Base-by-base conservation (phyloP, 2,797 vertebrate species). In the Lutjanus argentimaculatus region DNA sequence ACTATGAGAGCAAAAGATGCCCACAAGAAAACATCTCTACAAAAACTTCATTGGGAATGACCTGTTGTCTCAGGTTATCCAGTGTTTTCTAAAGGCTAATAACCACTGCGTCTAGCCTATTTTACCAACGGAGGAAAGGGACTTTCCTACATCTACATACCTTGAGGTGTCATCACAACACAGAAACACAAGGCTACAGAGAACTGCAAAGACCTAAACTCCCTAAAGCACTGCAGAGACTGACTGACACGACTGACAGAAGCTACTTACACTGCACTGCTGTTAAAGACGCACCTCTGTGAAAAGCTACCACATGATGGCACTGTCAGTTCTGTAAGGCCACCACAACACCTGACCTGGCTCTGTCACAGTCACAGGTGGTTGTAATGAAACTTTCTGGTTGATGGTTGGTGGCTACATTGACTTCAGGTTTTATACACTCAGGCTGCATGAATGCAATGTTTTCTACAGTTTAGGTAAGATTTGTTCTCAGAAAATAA, bases 121-220 rank as follows among this genome's bases (percentile, higher is more conserved):
- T 78, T 73, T 57, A 84, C 73, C 55, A 74, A 80, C 14, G 3
- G 59, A 88, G 43, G 71, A 86, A 75, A 85, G 62, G 21, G 67
- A 74, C 40, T 61, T 77, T 58, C 77, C 89, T 89, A 86, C 69
- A 79, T 88, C 91, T 87, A 91, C 83, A 75, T 77, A 86, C 73
- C 85, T 85, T 58, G 76, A 85, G 76, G 71, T 83, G 85, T 87
- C 69, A 55, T 79, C 85, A 90, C 86, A 77, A 85, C 83, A 92
- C 63, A 80, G 80, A 90, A 85, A 90, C 89, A 91, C 85, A 86
- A 90, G 77, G 87, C 85, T 90, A 93, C 89, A 73, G 88, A 92
- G 85, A 85, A 91, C 85, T 91, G 84, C 82, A 71, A 85, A 85
- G 82, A 90, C 85, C 80, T 81, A 77, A 72, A 88, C 75, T 76